Conservation (phyloP, 2,888 invertebrate species). For the Lasioglossum zephyrum region DNA sequence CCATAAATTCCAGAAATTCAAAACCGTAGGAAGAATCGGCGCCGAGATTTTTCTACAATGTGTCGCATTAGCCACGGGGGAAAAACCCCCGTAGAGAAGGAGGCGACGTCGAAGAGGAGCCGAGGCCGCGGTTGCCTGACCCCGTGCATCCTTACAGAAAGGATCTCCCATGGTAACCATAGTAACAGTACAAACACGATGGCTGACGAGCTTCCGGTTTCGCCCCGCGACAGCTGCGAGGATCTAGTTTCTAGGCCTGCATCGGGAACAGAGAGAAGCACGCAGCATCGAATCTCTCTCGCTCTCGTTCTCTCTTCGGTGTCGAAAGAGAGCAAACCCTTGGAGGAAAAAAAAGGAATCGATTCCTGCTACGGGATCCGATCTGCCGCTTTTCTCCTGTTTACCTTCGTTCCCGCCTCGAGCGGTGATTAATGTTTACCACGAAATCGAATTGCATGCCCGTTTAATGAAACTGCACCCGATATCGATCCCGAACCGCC, state of each 20-base stretch:
- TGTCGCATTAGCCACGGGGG: constrained; percentile 76
- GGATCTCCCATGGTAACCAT: constrained; percentile 82
- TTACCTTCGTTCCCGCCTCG: constrained; percentile 40
- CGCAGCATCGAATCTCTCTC: neutral
- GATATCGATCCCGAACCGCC: constrained; percentile 11
- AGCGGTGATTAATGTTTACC: constrained; percentile 60
- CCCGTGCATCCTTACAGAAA: constrained; percentile 75
- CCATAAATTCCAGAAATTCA: constrained; percentile 83
- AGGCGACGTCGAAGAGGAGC: neutral
- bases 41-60: constrained; percentile 73
- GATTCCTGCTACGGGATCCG: constrained; percentile 22
- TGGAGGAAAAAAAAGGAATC: constrained; percentile 34
- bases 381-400: constrained; percentile 29
- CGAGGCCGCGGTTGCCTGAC: constrained; percentile 16
- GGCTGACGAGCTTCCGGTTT: constrained; percentile 84
- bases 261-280: constrained; percentile 24
- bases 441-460: constrained; percentile 50
- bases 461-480: constrained; percentile 42
- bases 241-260: constrained; percentile 82
- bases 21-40: constrained; percentile 78
- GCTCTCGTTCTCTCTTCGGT: neutral
- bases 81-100: constrained; percentile 72
- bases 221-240: constrained; percentile 80
- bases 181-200: constrained; percentile 84
- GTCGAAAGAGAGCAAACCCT: constrained; percentile 16